Evolutionary conservation across 2,113 vertebrate species (phyloP).

Genomic region (Hippocampus guttulatus): DNA sequence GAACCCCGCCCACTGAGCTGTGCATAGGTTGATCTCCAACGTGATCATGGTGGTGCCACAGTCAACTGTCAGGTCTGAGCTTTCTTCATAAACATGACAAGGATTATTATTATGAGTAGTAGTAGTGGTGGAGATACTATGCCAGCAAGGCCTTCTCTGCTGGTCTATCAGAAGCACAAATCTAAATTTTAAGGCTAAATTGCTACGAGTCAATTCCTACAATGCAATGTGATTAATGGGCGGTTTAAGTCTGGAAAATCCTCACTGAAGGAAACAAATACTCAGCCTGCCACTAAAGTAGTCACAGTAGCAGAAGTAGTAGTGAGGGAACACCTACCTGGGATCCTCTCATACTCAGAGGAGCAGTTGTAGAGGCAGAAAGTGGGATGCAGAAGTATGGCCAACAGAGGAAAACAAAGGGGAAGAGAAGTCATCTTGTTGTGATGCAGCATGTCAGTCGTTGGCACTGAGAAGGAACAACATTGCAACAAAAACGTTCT

Average conservation of each 20-base stretch:
- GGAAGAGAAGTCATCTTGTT: constrained; percentile 29
- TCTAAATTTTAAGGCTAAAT: too few relatives aligned
- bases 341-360: constrained; percentile 55
- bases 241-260: too few relatives aligned
- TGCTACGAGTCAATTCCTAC: background rate
- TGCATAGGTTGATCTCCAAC: constrained; percentile 74
- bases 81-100: constrained; percentile 46
- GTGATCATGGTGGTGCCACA: constrained; percentile 67
- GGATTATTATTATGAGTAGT: background rate
- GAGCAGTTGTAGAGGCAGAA: constrained; percentile 66
- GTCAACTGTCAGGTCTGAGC: constrained; percentile 63
- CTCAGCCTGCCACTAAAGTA: background rate
- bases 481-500: background rate
- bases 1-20: constrained; percentile 72
- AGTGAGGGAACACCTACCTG: constrained; percentile 52
- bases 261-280: too few relatives aligned
- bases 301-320: background rate
- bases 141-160: too few relatives aligned
- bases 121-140: background rate
- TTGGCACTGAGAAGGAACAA: background rate
- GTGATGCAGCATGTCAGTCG: background rate
- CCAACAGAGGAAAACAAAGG: constrained; percentile 58
- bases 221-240: background rate
- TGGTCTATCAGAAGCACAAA: too few relatives aligned
- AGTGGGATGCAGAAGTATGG: constrained; percentile 44